Conservation (phyloP, 2,797 vertebrate species). For the Alcedo quadribrachys region DNA sequence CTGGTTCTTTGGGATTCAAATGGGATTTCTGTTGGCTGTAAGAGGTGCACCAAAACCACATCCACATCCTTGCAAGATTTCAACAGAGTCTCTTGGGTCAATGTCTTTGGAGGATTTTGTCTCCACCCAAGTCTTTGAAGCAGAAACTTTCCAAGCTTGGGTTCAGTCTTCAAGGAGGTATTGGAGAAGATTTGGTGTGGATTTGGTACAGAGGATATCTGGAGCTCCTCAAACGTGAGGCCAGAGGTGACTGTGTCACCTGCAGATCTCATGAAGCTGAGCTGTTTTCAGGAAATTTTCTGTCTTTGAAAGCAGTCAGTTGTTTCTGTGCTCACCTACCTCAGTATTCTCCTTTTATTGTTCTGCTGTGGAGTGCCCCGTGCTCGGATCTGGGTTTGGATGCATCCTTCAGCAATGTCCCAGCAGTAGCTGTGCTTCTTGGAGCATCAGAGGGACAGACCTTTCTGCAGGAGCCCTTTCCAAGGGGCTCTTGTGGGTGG, state of each 20-base stretch:
- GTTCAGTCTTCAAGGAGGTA: neutral
- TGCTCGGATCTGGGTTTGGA: fast-evolving
- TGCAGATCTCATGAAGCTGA: neutral
- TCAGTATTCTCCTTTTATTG: neutral
- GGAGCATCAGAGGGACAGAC: neutral
- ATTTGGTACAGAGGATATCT: neutral
- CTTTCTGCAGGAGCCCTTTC: neutral
- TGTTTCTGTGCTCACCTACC: neutral
- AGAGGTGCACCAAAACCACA: neutral
- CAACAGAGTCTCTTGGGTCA: neutral
- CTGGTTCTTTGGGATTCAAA: neutral
- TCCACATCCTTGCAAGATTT: neutral
- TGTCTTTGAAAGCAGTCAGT: neutral
- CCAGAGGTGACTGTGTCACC: neutral
- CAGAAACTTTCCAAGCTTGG: neutral
- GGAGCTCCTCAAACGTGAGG: neutral
- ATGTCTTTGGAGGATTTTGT: neutral
- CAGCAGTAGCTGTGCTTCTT: neutral
- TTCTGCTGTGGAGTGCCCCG: neutral
- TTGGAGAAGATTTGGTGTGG: neutral
- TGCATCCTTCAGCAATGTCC: neutral
- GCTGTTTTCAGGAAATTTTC: neutral
- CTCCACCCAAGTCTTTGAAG: neutral
- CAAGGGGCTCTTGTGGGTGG: no score
- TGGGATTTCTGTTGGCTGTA: neutral